Conservation (phyloP, 2,113 vertebrate genomes). For the Chaetodon trifascialis region DNA sequence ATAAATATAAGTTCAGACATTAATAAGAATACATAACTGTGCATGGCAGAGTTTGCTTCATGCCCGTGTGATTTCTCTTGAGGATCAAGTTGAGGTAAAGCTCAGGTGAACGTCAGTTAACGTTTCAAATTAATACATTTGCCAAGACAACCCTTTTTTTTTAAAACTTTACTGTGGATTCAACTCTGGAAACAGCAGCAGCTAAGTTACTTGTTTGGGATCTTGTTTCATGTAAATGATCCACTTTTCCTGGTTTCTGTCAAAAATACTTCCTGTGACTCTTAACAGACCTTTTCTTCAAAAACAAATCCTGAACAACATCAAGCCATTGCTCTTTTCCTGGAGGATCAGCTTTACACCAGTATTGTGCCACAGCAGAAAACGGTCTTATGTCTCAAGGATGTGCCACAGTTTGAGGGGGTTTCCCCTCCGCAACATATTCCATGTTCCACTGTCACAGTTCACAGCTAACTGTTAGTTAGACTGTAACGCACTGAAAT, state of each 20-base stretch:
- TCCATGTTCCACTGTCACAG: constrained; percentile 16
- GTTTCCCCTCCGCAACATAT: neutral
- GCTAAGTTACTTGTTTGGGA: neutral
- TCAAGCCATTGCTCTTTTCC: neutral
- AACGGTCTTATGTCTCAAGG: neutral
- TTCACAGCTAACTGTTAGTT: constrained; percentile 52
- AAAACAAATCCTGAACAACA: neutral
- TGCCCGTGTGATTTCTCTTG: neutral
- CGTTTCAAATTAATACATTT: neutral
- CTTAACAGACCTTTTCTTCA: neutral
- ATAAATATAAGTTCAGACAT: constrained; percentile 61
- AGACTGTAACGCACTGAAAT: constrained; percentile 52
- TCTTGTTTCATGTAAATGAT: constrained; percentile 1
- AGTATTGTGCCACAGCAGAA: constrained; percentile 1
- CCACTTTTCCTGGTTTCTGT: neutral
- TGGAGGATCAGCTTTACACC: neutral
- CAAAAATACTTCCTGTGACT: neutral
- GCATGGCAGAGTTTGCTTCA: neutral
- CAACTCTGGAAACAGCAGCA: constrained; percentile 12
- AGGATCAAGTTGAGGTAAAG: neutral
- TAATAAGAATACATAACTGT: constrained; percentile 27
- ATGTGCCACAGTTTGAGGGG: neutral
- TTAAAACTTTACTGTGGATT: neutral
- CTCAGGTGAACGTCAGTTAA: neutral
- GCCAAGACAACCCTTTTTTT: too few species aligned